Evolutionary conservation across 2,797 vertebrate genomes (phyloP).

Genomic region (Sebastes alutus): DNA sequence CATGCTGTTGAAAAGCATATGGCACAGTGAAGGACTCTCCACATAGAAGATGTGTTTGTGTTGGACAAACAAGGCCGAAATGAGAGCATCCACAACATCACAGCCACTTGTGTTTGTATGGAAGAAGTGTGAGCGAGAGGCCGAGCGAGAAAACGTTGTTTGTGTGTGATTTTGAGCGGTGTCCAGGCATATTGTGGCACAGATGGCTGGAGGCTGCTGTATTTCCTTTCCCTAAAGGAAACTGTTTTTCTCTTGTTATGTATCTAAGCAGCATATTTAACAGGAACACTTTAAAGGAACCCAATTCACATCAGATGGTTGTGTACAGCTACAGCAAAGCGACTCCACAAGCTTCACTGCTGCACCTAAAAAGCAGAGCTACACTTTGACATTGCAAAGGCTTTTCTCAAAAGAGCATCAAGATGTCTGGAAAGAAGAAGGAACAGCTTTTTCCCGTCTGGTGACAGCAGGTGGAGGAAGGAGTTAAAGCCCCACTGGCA

Average conservation of each 20-base stretch:
- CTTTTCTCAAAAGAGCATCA: not conserved
- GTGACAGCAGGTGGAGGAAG: conserved; percentile 4
- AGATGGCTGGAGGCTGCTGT: conserved; percentile 62
- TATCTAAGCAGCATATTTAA: conserved; percentile 7
- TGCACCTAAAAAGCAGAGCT: not conserved
- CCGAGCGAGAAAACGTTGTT: conserved; percentile 13
- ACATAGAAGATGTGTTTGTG: not conserved
- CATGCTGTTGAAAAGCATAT: conserved; percentile 46
- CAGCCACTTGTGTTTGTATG: conserved; percentile 6
- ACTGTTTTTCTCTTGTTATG: conserved; percentile 1
- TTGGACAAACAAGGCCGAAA: conserved; percentile 19
- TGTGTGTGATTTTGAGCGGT: conserved; percentile 21
- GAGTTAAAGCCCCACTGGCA: not conserved
- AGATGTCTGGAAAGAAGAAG: not conserved
- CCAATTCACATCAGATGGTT: not conserved
- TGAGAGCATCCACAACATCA: not conserved
- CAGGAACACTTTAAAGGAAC: not conserved
- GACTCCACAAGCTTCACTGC: not conserved
- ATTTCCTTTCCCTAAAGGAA: conserved; percentile 28
- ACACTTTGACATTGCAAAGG: not conserved
- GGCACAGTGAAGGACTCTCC: conserved; percentile 3
- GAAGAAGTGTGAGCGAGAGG: conserved; percentile 8
- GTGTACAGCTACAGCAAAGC: not conserved
- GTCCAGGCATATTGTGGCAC: conserved; percentile 58
- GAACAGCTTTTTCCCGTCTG: not conserved